Evolutionary conservation across 2,113 vertebrate species (phyloP).

Genomic region (Sylvietta virens): DNA sequence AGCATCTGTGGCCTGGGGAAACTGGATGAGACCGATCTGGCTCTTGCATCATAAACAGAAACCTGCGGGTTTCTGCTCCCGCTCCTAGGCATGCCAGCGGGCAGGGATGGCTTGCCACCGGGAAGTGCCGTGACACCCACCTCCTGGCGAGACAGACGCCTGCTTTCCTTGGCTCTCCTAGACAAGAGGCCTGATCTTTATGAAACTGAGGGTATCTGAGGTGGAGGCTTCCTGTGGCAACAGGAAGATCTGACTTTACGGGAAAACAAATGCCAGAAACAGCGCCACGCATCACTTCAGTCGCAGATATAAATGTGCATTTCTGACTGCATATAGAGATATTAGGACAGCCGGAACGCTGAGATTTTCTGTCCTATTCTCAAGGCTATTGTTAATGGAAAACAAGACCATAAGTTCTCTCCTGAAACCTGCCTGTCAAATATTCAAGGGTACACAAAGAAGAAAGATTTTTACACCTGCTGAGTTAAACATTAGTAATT

Average conservation of each 20-base stretch:
- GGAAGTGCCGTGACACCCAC: not conserved
- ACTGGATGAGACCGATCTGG: not conserved
- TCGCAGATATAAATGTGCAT: not conserved
- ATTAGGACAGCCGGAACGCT: not conserved
- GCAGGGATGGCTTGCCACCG: not conserved
- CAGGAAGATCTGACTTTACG: not conserved
- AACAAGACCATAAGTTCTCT: not conserved
- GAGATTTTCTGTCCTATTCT: not conserved
- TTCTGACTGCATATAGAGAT: not conserved
- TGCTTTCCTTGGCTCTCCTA: not conserved
- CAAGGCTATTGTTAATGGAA: not conserved
- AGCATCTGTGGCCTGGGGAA: not conserved
- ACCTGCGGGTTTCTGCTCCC: accelerated
- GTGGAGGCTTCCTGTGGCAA: not conserved
- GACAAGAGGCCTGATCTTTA: not conserved
- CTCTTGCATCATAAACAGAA: not conserved
- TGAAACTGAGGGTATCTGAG: not conserved
- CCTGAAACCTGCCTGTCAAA: not conserved
- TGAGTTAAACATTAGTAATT: not conserved
- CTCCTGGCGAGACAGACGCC: accelerated
- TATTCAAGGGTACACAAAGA: not conserved
- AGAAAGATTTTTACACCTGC: not conserved
- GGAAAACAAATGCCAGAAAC: not conserved
- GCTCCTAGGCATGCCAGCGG: not conserved
- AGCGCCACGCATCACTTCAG: accelerated